phyloP scores from a whole-genome alignment of 2,888 invertebrate species.

The Bimastos eiseni region DNA sequence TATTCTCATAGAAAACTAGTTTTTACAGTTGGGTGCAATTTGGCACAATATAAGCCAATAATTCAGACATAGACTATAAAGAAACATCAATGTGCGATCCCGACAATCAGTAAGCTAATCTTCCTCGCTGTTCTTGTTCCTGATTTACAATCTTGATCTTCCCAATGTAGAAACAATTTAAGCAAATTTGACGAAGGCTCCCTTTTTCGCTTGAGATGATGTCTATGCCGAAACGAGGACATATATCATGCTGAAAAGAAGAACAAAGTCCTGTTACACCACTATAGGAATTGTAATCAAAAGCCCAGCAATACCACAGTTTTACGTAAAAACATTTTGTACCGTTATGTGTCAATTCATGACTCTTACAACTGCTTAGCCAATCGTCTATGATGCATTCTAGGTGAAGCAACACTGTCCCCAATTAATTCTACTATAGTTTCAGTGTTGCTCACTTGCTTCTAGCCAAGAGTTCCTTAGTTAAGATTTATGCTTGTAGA shows the following conservation, averaged over 20 bases:
- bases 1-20: neutral
- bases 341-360: no score
- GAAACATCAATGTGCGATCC: neutral
- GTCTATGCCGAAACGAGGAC: slow-evolving; percentile 34
- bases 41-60: neutral
- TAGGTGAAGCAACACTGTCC: no score
- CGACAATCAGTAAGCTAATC: neutral
- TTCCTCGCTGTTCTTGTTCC: slow-evolving; percentile 13
- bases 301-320: neutral
- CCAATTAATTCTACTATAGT: no score
- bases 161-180: neutral
- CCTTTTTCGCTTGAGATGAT: neutral
- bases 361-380: no score
- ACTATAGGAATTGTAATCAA: neutral
- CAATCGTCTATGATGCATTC: no score
- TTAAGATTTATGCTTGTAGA: no score
- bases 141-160: neutral
- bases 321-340: neutral
- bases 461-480: no score
- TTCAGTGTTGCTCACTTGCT: no score
- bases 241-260: slow-evolving; percentile 37
- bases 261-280: neutral
- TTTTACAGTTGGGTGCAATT: neutral
- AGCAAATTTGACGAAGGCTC: neutral
- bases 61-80: neutral